A percentile compares a stretch with the other conserved stretches of the same genome.
These are phyloP conservation scores for Philereme vetulata DNA, from an alignment of 2,888 invertebrate species.

Conservation along the genomic window DNA sequence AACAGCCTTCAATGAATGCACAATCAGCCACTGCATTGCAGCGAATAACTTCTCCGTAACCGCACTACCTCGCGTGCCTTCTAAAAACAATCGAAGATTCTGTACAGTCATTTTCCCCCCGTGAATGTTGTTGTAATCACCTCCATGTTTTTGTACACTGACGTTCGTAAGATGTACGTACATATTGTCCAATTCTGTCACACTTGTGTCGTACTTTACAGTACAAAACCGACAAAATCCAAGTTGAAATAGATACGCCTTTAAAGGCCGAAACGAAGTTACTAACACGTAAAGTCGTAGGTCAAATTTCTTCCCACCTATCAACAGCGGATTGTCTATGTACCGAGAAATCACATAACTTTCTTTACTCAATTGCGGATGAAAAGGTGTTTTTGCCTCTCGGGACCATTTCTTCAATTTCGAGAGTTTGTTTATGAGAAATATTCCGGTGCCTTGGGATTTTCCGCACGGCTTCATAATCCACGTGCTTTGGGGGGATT, in stretches of 20 bases:
- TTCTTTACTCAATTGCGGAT: slow-evolving; percentile 92
- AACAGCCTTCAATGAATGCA: slow-evolving; percentile 96
- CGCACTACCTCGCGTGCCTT: slow-evolving; percentile 94
- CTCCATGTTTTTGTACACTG: slow-evolving; percentile 98
- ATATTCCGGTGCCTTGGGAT: slow-evolving; percentile 97
- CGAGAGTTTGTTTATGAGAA: slow-evolving; percentile 96
- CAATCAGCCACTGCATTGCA: slow-evolving; percentile 94
- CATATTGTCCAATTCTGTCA: slow-evolving; percentile 94
- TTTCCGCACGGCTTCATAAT: slow-evolving; percentile 99
- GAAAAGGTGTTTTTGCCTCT: slow-evolving; percentile 93
- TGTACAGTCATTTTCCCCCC: slow-evolving; percentile 98
- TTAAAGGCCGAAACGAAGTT: slow-evolving; percentile 95
- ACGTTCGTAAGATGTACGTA: slow-evolving; percentile 98
- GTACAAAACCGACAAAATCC: slow-evolving; percentile 99
- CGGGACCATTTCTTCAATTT: slow-evolving; percentile 96
- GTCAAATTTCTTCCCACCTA: slow-evolving; percentile 98
- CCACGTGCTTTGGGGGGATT: slow-evolving; percentile 97
- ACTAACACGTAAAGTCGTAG: slow-evolving; percentile 95
- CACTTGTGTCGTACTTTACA: slow-evolving; percentile 96
- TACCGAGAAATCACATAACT: slow-evolving; percentile 98
- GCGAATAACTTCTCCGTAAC: slow-evolving; percentile 95
- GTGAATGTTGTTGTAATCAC: slow-evolving; percentile 96
- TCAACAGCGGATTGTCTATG: slow-evolving; percentile 96
- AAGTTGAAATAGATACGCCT: slow-evolving; percentile 95
- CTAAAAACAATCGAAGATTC: slow-evolving; percentile 94